phyloP scores from a whole-genome alignment of 2,888 invertebrate genomes.

The Polydrusus pterygomalis region DNA sequence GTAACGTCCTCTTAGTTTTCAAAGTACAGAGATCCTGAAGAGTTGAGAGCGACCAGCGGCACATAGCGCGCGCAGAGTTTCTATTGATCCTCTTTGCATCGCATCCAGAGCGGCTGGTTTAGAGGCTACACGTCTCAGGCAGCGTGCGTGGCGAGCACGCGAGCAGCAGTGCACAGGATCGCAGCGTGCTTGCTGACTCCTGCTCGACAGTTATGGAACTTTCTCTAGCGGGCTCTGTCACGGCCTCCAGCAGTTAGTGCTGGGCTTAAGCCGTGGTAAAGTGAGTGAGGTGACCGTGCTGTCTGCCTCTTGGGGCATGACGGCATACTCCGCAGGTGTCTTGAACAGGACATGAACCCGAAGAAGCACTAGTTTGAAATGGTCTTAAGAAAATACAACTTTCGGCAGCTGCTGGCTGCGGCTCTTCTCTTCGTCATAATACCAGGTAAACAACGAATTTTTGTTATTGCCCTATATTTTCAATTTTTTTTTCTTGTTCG shows the following conservation, averaged over 20 bases:
- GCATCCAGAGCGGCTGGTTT: constrained; percentile 57
- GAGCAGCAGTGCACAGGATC: constrained; percentile 55
- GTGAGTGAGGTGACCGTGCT: constrained; percentile 58
- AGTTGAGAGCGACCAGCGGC: constrained; percentile 41
- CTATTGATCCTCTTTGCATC: constrained; percentile 59
- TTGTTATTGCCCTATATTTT: background rate
- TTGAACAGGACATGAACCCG: constrained; percentile 67
- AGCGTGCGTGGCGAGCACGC: constrained; percentile 55
- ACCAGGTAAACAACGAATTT: constrained; percentile 66
- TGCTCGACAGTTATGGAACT: constrained; percentile 48
- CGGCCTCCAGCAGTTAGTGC: constrained; percentile 49
- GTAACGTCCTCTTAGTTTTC: constrained; percentile 42
- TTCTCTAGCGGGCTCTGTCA: constrained; percentile 41
- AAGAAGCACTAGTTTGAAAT: constrained; percentile 69
- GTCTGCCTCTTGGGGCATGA: constrained; percentile 67
- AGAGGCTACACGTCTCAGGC: constrained; percentile 57
- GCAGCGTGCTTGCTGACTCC: constrained; percentile 53
- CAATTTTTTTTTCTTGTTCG: background rate
- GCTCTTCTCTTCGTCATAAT: constrained; percentile 70
- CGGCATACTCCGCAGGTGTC: constrained; percentile 70
- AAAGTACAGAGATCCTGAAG: constrained; percentile 35
- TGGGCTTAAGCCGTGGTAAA: constrained; percentile 40
- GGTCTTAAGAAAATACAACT: constrained; percentile 64
- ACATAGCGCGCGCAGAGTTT: constrained; percentile 57
- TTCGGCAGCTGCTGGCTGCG: constrained; percentile 70